These are phyloP conservation scores for Phaenicophaeus curvirostris DNA, from an alignment of 2,797 vertebrate species.

Conservation along the genomic window DNA sequence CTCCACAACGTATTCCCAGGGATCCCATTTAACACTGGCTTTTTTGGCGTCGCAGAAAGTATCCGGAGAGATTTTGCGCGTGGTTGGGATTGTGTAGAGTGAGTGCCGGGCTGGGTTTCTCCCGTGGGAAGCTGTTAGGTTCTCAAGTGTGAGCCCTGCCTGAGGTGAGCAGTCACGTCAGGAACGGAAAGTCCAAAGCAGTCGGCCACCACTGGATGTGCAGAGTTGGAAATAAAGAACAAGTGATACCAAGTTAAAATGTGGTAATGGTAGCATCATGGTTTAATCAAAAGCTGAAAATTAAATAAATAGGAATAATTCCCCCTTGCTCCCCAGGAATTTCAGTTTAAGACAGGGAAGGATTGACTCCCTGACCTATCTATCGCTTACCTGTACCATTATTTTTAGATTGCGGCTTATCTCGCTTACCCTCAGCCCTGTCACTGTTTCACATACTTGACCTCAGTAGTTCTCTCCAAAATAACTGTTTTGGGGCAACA, in stretches of 20 bases:
- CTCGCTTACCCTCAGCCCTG: background rate
- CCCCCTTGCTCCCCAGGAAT: background rate
- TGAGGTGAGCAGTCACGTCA: background rate
- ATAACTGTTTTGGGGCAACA: background rate
- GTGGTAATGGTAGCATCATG: background rate
- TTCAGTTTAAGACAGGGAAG: background rate
- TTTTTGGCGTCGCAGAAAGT: background rate
- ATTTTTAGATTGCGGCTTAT: constrained; percentile 15
- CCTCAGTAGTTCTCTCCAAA: background rate
- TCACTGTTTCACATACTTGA: background rate
- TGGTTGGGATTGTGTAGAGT: background rate
- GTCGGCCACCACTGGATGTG: background rate
- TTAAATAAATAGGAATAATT: background rate
- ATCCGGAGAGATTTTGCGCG: background rate
- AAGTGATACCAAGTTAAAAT: background rate
- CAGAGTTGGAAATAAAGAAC: background rate
- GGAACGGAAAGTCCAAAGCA: background rate
- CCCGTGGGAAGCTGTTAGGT: background rate
- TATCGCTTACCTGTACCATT: background rate
- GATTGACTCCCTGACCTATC: background rate
- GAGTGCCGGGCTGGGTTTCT: background rate
- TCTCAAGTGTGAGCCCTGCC: background rate
- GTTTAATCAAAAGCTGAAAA: background rate
- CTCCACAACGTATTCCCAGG: background rate
- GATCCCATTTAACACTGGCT: background rate